Conservation (phyloP, 2,113 vertebrate genomes). For the Cynopterus brachyotis region DNA sequence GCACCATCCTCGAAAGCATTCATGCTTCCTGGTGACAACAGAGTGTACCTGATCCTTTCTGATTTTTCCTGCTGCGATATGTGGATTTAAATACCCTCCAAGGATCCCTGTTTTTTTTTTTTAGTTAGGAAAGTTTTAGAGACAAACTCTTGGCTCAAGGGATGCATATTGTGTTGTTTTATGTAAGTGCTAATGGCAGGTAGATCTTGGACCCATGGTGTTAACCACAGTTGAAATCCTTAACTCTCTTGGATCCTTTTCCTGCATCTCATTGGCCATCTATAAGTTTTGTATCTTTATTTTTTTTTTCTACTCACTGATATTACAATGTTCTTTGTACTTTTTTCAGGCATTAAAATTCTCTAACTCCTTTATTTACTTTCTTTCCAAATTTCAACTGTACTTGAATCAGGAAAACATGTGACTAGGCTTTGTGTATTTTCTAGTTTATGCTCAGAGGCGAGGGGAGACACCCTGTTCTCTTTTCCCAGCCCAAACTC, state of each 20-base stretch:
- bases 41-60: not conserved
- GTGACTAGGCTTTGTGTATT: not conserved
- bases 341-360: not conserved
- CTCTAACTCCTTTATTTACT: not conserved
- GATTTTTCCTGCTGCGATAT: not conserved
- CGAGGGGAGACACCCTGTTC: not conserved
- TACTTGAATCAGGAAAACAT: not conserved
- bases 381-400: not conserved
- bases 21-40: not conserved
- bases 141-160: not conserved
- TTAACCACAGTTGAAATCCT: not conserved
- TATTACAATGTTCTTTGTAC: not conserved
- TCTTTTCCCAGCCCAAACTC: not conserved
- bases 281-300: not conserved
- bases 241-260: not conserved
- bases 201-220: not conserved
- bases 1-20: not conserved
- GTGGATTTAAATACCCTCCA: not conserved
- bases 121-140: not conserved
- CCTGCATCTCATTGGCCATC: not conserved
- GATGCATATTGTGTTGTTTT: not conserved
- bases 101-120: not conserved
- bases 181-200: not conserved
- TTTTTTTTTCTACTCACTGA: not conserved
- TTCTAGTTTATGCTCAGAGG: slow-evolving; percentile 29